phyloP scores from a whole-genome alignment of 2,888 invertebrate species.

The Plebejus anna region DNA sequence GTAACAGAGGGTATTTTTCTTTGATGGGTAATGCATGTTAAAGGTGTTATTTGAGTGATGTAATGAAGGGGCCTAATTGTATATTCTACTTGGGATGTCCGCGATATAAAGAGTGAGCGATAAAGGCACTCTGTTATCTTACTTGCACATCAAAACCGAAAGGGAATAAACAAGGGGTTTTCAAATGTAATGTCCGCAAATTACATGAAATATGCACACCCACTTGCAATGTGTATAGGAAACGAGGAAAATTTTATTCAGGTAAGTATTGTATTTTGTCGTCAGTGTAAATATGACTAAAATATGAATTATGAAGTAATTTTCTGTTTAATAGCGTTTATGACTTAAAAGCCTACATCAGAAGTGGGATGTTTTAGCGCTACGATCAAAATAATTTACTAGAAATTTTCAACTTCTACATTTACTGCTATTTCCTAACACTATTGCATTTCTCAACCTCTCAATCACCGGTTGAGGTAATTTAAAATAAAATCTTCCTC shows the following conservation, averaged over 20 bases:
- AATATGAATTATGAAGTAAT: too few relatives aligned
- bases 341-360: background rate
- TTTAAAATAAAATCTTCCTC: conserved; percentile 69
- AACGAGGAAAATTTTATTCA: too few relatives aligned
- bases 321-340: too few relatives aligned
- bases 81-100: conserved; percentile 68
- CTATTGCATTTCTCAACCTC: conserved; percentile 59
- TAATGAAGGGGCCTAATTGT: conserved; percentile 78
- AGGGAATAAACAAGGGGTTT: conserved; percentile 28
- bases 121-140: conserved; percentile 48
- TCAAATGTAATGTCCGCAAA: background rate
- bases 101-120: conserved; percentile 60
- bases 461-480: conserved; percentile 72
- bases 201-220: background rate
- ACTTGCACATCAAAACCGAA: conserved; percentile 43
- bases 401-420: background rate
- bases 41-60: conserved; percentile 77
- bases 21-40: conserved; percentile 45
- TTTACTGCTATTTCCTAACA: background rate
- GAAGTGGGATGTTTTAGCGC: background rate
- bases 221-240: too few relatives aligned
- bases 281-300: too few relatives aligned
- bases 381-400: too few relatives aligned
- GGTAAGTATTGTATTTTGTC: too few relatives aligned
- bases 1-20: conserved; percentile 40